These are phyloP conservation scores for Hydrolagus colliei DNA, from an alignment of 2,797 vertebrate genomes.

Conservation along the genomic window DNA sequence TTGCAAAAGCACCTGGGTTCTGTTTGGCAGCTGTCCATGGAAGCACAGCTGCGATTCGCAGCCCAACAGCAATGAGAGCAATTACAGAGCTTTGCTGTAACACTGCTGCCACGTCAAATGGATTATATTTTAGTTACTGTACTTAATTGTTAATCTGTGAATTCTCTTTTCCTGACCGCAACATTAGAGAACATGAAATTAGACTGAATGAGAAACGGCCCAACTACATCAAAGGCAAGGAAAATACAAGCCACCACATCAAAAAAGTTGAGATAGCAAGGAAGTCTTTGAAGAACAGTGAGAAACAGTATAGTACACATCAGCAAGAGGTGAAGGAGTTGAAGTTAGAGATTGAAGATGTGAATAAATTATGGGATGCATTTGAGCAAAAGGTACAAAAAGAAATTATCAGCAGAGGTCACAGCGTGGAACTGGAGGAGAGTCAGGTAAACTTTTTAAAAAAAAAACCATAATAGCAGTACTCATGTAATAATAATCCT, in stretches of 20 bases:
- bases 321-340: slow-evolving; percentile 62
- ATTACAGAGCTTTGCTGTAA: no score
- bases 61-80: no score
- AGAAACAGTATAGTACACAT: slow-evolving; percentile 54
- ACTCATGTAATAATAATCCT: no score
- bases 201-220: slow-evolving; percentile 61
- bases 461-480: no score
- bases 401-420: slow-evolving; percentile 44
- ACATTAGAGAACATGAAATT: slow-evolving; percentile 65
- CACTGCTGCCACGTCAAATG: no score
- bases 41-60: no score
- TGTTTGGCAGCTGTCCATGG: no score
- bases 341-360: slow-evolving; percentile 57
- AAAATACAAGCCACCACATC: slow-evolving; percentile 73
- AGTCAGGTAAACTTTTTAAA: slow-evolving; percentile 64
- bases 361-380: slow-evolving; percentile 61
- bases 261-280: slow-evolving; percentile 64
- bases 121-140: no score
- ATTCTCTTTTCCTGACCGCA: slow-evolving; percentile 6
- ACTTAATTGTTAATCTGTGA: not conserved
- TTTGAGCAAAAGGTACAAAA: slow-evolving; percentile 65
- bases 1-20: no score
- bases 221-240: slow-evolving; percentile 80
- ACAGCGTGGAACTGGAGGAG: slow-evolving; percentile 62
- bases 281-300: slow-evolving; percentile 53